phyloP scores from a whole-genome alignment of 2,113 vertebrate species.

The Ginglymostoma cirratum region DNA sequence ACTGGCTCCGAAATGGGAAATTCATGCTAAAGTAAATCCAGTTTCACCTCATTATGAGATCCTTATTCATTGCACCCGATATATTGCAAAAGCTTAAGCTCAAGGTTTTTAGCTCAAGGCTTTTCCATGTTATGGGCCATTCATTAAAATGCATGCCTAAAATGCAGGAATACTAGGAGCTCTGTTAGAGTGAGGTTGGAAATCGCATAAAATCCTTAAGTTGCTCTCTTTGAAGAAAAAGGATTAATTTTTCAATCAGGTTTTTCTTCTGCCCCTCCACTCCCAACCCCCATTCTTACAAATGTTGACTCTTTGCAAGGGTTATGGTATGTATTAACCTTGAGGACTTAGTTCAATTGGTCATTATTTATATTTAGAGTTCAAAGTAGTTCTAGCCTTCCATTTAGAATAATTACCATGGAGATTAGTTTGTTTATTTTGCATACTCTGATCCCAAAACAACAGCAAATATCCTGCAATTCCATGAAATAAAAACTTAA shows the following conservation, averaged over 20 bases:
- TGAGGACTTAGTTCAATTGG: neutral
- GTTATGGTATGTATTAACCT: neutral
- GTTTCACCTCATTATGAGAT: neutral
- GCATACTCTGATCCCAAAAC: neutral
- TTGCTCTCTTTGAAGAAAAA: neutral
- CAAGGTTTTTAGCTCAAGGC: neutral
- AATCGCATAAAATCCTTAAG: neutral
- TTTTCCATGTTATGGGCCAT: conserved; percentile 1
- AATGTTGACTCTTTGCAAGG: neutral
- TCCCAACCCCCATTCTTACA: neutral
- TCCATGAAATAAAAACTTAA: neutral
- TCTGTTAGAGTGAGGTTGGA: neutral
- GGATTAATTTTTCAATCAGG: neutral
- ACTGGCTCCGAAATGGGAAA: neutral
- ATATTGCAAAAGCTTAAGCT: neutral
- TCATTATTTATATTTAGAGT: neutral
- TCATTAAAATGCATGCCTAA: neutral
- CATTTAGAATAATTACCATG: neutral
- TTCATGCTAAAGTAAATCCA: neutral
- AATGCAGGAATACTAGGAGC: neutral
- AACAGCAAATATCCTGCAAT: neutral
- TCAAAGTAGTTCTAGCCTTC: neutral
- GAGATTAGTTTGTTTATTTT: neutral
- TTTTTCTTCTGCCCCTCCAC: neutral
- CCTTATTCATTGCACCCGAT: neutral